Evolutionary conservation across 2,888 invertebrate species (phyloP), one percentile per base, ranked within the genome.

Genomic region (Callimorpha dominula): DNA sequence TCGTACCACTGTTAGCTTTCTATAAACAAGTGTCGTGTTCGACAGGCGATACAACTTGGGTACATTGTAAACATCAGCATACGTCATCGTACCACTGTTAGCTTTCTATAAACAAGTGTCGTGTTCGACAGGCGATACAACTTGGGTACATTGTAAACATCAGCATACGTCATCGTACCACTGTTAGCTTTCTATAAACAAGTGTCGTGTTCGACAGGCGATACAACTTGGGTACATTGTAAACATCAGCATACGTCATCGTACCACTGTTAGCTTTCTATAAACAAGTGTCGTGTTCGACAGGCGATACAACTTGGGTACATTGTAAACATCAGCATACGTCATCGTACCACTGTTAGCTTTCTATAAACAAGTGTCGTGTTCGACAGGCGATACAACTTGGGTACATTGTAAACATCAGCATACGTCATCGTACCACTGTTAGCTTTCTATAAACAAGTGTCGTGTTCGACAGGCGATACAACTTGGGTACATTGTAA

Each of bases 111-210:
- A 54, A 54, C 54, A 11, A 54, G n/a, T 11, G n/a, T 9, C n/a
- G 54, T n/a, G 46, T 65, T 40, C 50, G 50, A 66, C 49, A 66
- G 52, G 66, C 17, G 12, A 66, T 66, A 66, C 52, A 50, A 66
- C 11, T 52, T 31, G 66, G 50, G 40, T 52, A 66, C 52, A 12
- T 11, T 9, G 11, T n/a, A 52, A 52, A 52, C 52, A 52, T 52
- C 40, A 11, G 15, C 52, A 31, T 52, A 42, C 52, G n/a, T n/a
- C n/a, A n/a, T n/a, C n/a, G n/a, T n/a, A n/a, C n/a, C n/a, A n/a
- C n/a, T n/a, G 9, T 54, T 54, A n/a, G 11, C 9, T n/a, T 8
- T 54, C 54, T 54, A n/a, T 54, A 54, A 54, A 54, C 54, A 11
- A 54, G n/a, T 11, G n/a, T 9, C n/a, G 54, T n/a, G 46, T 65